Base-by-base conservation (phyloP, 2,797 vertebrate genomes). In the Catamblyrhynchus diadema region DNA sequence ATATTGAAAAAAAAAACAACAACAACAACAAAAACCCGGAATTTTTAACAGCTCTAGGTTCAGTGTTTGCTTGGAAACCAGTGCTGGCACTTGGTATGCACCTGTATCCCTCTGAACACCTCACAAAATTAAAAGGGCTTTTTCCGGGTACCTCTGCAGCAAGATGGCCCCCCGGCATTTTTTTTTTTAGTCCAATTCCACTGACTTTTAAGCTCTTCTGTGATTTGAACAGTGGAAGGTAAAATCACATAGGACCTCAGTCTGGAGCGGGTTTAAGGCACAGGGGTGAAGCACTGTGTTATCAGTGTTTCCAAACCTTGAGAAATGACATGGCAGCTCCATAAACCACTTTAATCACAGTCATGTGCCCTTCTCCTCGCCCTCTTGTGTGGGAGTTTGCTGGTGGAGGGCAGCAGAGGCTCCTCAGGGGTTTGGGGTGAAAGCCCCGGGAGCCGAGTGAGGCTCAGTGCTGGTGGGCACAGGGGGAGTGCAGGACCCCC, bases 401-500 rank as follows among this genome's bases (percentile, higher is more conserved):
- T 22, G 41, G 14, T 24, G 0, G 2, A 12, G 53, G 59, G 41
- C 66, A 39, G 57, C 0, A 11, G 32, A 10, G 28, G 53, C 14
- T 12, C 18, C 5, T n/a, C 17, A 10, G 33, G 67, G 30, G 1
- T 23, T 15, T n/a, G 14, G 19, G 50, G 3, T 22, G 42, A n/a
- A 28, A 25, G 3, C 30, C 9, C 1, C 0, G 0, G 17, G 12
- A 20, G 10, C 7, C 0, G 13, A 10, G 59, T 0, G 3, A 4
- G 20, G 61, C 51, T n/a, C 45, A 3, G 21, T 5, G 33, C 24
- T 17, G 64, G 25, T 10, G 62, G 32, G 8, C 30, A 1, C 50
- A 10, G 21, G 32, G 28, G 20, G 53, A 54, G 53, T 8, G 19
- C 53, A 54, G 53, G 20, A 21, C 20, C 19, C 30, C 51, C 19